Base-by-base conservation (phyloP, 2,888 invertebrate genomes). In the Xestia ashworthii region DNA sequence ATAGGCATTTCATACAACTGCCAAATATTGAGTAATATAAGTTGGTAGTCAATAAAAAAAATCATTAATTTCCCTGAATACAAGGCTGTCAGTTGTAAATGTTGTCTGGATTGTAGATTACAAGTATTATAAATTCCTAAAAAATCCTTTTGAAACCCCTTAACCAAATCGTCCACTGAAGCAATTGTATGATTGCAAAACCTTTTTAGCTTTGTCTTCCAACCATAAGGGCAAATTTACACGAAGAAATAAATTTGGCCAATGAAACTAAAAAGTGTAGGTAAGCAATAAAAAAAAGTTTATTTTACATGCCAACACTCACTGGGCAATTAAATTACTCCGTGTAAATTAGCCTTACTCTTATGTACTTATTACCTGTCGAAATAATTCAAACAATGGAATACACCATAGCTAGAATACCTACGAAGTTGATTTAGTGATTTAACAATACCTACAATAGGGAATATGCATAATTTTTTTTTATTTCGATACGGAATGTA, bases 391-490 rank as follows among this genome's bases (percentile, higher is more conserved):
- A 16, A 41, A 46, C 5, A 50, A 32, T 16, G 9, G 8, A 32
- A 44, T 48, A 25, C 25, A 68, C 22, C n/a, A 66, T 25, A 50
- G 16, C n/a, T 25, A 64, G 11, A 62, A 16, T 50, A n/a, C n/a
- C n/a, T n/a, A 60, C 22, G 41, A 55, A 71, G 14, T 65, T 68
- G 19, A 41, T 58, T 64, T 41, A 46, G 71, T 53, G n/a, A n/a
- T 66, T 65, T n/a, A 41, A 62, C 50, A 3, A 46, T 50, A 68
- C 14, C 32, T 32, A 32, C 32, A 32, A 32, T 32, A 32, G 32
- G 32, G 32, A 32, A 32, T 32, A 32, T 32, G 32, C 32, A 32
- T 32, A 2, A 32, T 2, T 2, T 32, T 32, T 32, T 32, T 32
- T 32, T n/a, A n/a, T 32, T 32, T 32, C 32, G 1, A 32, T 32